Evolutionary conservation across 2,113 vertebrate genomes (phyloP), one percentile per base, ranked within the genome.

Genomic region (Leiothrix lutea): DNA sequence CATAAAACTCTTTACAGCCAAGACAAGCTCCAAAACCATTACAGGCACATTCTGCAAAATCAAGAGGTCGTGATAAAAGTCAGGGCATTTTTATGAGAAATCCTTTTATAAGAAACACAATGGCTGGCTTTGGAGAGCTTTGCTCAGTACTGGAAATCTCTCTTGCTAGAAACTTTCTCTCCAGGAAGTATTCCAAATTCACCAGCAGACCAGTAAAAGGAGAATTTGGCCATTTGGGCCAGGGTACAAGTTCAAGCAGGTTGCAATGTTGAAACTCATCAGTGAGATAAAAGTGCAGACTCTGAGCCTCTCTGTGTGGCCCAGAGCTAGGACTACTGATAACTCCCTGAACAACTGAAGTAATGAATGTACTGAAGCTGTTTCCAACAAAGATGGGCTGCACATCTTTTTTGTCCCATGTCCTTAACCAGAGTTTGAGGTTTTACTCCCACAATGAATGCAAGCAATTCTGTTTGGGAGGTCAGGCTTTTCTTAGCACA

Each of bases 1-100:
- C 26, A 54, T 78, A 92, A 94, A 90, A 28, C 23, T 80, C 80
- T 77, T 88, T 58, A 62, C 42, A 80, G 72, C 31, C 60, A 86
- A 73, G n/a, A 69, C 54, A 92, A 92, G 7, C 24, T 24, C 35
- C 2, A 5, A 74, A 57, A 81, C 29, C 22, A 22, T 86, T 91
- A 28, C 33, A 80, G 51, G 25, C 4, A 0, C 28, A 14, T 92
- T 86, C 61, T 84, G 72, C 9, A 78, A 91, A 92, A 89, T 91
- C 35, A 38, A 88, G 77, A 84, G 67, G 33, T 77, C 4, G 1
- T 78, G 74, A 28, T 38, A 74, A 42, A 95, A 94, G 58, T 83
- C 54, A 65, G 26, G 81, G 48, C 26, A 12, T 80, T 88, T 94
- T 94, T 45, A 77, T 3, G 9, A 80, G 35, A 77, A 73, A 13